phyloP scores from a whole-genome alignment of 2,888 invertebrate genomes.

The Dysmachus trigonus region DNA sequence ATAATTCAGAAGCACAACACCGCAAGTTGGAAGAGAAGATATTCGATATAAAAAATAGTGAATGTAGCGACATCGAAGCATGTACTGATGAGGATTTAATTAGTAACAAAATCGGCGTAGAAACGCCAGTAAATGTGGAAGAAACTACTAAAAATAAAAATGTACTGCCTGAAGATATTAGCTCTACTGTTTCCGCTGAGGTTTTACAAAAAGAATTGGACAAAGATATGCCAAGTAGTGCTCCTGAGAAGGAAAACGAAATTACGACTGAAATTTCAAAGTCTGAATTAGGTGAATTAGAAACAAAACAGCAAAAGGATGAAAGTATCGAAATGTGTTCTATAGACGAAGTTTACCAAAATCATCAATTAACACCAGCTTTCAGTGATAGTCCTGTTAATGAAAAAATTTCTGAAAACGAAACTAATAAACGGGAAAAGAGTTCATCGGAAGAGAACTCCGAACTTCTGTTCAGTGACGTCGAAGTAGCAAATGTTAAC shows the following conservation, averaged over 20 bases:
- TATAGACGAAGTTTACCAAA: too few species aligned
- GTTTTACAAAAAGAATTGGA: background rate
- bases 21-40: too few species aligned
- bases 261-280: background rate
- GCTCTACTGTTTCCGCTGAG: too few species aligned
- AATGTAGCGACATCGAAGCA: background rate
- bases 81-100: background rate
- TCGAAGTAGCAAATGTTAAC: slow-evolving; percentile 51
- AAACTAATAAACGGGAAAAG: background rate
- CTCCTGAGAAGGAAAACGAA: background rate
- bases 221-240: background rate
- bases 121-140: background rate
- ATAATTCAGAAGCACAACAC: background rate
- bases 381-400: background rate
- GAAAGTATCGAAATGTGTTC: too few species aligned
- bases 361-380: too few species aligned
- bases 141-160: too few species aligned
- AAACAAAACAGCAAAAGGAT: background rate
- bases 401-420: background rate
- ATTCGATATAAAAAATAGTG: background rate
- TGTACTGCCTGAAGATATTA: too few species aligned
- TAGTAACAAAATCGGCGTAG: background rate
- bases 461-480: background rate
- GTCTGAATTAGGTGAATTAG: background rate
- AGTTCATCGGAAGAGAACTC: background rate